Evolutionary conservation across 2,113 vertebrate genomes (phyloP).

Genomic region (Stictonetta naevosa): DNA sequence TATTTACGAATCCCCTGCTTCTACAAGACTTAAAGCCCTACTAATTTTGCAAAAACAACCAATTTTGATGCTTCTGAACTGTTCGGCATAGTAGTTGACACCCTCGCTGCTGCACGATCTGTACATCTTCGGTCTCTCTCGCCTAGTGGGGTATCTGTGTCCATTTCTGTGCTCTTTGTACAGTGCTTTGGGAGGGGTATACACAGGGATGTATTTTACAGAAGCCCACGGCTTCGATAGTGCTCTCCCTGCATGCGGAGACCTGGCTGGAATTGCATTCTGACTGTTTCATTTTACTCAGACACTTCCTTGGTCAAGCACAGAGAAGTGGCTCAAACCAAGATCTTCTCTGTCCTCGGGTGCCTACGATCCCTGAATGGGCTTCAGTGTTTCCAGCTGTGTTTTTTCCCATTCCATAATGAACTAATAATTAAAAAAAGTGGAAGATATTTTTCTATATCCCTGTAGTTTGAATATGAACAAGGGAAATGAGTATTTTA

Average conservation of each 20-base stretch:
- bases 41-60: background rate
- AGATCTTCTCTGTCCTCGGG: fast-evolving
- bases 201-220: background rate
- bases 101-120: background rate
- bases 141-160: background rate
- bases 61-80: background rate
- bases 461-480: background rate
- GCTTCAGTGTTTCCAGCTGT: background rate
- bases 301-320: background rate
- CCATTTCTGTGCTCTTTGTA: background rate
- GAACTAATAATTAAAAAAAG: background rate
- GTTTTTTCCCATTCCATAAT: background rate
- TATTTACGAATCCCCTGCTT: background rate
- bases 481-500: background rate
- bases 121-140: background rate
- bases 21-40: background rate
- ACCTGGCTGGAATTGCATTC: background rate
- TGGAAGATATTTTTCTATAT: background rate
- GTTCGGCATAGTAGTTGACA: background rate
- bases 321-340: background rate
- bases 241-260: background rate
- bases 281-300: background rate
- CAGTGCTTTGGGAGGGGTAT: background rate
- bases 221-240: background rate
- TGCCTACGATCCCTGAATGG: background rate